phyloP scores from a whole-genome alignment of 2,797 vertebrate species.

The Geotrypetes seraphini region DNA sequence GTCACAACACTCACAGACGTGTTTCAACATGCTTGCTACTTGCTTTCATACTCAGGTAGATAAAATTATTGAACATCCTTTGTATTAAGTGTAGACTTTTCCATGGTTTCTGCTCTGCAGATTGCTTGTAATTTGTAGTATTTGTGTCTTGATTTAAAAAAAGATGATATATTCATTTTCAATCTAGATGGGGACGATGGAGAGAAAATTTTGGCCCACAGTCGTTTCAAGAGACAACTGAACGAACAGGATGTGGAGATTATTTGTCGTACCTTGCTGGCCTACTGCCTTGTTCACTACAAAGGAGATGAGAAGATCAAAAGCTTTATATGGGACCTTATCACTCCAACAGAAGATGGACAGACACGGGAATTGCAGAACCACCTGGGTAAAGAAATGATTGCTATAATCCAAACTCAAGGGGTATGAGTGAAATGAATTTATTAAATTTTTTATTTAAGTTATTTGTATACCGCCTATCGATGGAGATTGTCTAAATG shows the following conservation, averaged over 20 bases:
- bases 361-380: constrained; percentile 90
- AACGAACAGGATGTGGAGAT: constrained; percentile 88
- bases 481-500: too few relatives aligned
- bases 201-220: constrained; percentile 90
- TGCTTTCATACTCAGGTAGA: too few relatives aligned
- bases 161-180: constrained; percentile 9
- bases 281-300: constrained; percentile 94
- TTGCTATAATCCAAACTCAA: not conserved
- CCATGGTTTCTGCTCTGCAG: too few relatives aligned
- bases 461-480: too few relatives aligned
- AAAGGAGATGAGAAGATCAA: constrained; percentile 97
- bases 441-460: too few relatives aligned
- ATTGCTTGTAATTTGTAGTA: too few relatives aligned
- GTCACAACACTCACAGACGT: too few relatives aligned
- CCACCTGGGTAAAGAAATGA: constrained; percentile 72
- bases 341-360: constrained; percentile 90
- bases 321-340: constrained; percentile 98
- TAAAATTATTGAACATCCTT: too few relatives aligned
- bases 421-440: too few relatives aligned
- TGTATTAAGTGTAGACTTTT: too few relatives aligned
- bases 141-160: too few relatives aligned
- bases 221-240: constrained; percentile 92
- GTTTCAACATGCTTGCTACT: too few relatives aligned
- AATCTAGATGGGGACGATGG: constrained; percentile 88
- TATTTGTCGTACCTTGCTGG: constrained; percentile 85